phyloP scores from a whole-genome alignment of 2,888 invertebrate species.

The Chesias legatella region DNA sequence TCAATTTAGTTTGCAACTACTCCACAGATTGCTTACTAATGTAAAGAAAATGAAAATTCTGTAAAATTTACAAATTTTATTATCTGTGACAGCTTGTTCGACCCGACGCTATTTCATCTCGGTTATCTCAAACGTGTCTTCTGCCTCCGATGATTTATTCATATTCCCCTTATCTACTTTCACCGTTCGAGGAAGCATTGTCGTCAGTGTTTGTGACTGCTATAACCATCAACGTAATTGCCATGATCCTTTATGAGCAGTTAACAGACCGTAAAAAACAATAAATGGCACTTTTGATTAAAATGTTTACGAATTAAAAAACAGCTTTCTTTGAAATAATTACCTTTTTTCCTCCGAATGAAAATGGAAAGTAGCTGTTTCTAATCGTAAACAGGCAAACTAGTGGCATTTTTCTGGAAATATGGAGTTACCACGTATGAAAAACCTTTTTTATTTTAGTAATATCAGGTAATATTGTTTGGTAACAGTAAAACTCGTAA shows the following conservation, averaged over 20 bases:
- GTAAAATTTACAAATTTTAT: too few relatives aligned
- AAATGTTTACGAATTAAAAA: constrained; percentile 24
- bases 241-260: constrained; percentile 31
- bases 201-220: constrained; percentile 55
- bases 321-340: constrained; percentile 8
- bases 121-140: constrained; percentile 62
- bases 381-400: too few relatives aligned
- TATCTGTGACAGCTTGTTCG: constrained; percentile 42
- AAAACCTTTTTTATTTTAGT: too few relatives aligned
- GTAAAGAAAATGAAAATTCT: too few relatives aligned
- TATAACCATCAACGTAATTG: constrained; percentile 49
- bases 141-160: constrained; percentile 65
- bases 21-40: too few relatives aligned
- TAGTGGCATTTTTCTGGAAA: too few relatives aligned
- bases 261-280: constrained; percentile 31
- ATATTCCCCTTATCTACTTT: constrained; percentile 52
- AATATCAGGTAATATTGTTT: too few relatives aligned
- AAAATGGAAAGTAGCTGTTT: too few relatives aligned
- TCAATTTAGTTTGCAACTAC: too few relatives aligned
- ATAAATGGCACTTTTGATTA: constrained; percentile 25
- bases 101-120: constrained; percentile 58
- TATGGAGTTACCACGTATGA: too few relatives aligned
- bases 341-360: constrained; percentile 1
- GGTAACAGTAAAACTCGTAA: too few relatives aligned
- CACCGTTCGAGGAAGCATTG: constrained; percentile 56